phyloP scores from a whole-genome alignment of 2,113 vertebrate species.

The Poeciliopsis retropinna region DNA sequence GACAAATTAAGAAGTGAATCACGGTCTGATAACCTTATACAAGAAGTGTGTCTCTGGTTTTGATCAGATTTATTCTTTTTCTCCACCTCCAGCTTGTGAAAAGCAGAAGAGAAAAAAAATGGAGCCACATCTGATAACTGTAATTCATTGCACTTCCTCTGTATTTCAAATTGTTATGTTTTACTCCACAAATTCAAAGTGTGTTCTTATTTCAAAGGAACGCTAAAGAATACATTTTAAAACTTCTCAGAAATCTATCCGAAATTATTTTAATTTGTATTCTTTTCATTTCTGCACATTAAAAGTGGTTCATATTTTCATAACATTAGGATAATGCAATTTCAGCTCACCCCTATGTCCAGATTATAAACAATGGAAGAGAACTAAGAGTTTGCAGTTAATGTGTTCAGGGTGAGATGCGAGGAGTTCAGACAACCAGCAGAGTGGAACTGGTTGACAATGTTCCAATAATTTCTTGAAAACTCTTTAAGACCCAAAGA shows the following conservation, averaged over 20 bases:
- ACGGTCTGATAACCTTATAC: background rate
- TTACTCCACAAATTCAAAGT: too few species aligned
- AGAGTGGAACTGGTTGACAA: slow-evolving; percentile 8
- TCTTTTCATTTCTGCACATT: background rate
- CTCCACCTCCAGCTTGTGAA: background rate
- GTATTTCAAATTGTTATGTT: too few species aligned
- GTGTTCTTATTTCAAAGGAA: too few species aligned
- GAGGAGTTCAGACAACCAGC: slow-evolving; percentile 5
- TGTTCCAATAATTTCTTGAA: background rate
- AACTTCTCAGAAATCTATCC: background rate
- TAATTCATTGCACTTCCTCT: too few species aligned
- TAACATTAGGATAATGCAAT: background rate
- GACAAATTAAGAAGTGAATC: background rate
- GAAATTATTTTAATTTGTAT: background rate
- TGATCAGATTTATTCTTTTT: slow-evolving; percentile 1
- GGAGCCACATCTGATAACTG: too few species aligned
- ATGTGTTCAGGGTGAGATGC: slow-evolving; percentile 2
- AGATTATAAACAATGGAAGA: slow-evolving; percentile 18
- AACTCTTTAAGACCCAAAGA: background rate
- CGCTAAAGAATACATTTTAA: too few species aligned
- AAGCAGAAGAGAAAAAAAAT: too few species aligned
- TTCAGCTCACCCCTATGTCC: background rate
- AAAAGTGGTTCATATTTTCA: background rate
- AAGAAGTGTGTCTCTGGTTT: background rate
- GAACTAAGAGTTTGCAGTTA: background rate